Conservation (phyloP, 2,797 vertebrate species). For the Anguilla megastoma region DNA sequence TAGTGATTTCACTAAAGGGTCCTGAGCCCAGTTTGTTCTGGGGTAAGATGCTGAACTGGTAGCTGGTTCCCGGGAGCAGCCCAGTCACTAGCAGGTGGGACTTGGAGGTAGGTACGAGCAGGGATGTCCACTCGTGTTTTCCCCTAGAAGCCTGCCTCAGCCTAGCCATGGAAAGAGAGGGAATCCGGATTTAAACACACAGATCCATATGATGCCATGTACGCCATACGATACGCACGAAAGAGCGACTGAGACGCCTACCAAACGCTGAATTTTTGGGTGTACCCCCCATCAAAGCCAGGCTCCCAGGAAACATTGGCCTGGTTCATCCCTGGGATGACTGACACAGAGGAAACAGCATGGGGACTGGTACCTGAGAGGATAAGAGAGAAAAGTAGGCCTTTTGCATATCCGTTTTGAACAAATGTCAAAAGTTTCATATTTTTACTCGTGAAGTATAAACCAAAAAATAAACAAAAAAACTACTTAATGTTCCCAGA, state of each 20-base stretch:
- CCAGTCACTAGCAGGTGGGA: slow-evolving; percentile 81
- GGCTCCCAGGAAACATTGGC: slow-evolving; percentile 91
- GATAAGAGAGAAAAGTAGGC: not conserved
- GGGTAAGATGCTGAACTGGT: slow-evolving; percentile 93
- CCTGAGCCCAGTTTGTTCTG: slow-evolving; percentile 96
- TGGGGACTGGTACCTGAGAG: slow-evolving; percentile 91
- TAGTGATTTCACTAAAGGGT: slow-evolving; percentile 90
- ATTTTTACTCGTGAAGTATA: not conserved
- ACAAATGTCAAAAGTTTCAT: not conserved
- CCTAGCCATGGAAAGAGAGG: slow-evolving; percentile 62
- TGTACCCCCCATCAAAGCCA: slow-evolving; percentile 90
- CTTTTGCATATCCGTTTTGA: not conserved
- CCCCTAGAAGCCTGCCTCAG: slow-evolving; percentile 79
- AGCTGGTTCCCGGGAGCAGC: slow-evolving; percentile 77
- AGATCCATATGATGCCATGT: not conserved
- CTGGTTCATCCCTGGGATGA: slow-evolving; percentile 73
- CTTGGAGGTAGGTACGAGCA: slow-evolving; percentile 81
- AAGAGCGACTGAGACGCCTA: slow-evolving; percentile 82
- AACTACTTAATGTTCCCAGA: not conserved
- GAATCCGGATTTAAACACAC: not conserved
- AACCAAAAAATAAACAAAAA: not conserved
- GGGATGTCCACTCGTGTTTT: slow-evolving; percentile 89
- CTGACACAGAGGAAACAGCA: slow-evolving; percentile 78
- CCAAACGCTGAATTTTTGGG: slow-evolving; percentile 95
- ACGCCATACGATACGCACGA: not conserved